Evolutionary conservation across 2,888 invertebrate species (phyloP).

Genomic region (Limnephilus auricula): DNA sequence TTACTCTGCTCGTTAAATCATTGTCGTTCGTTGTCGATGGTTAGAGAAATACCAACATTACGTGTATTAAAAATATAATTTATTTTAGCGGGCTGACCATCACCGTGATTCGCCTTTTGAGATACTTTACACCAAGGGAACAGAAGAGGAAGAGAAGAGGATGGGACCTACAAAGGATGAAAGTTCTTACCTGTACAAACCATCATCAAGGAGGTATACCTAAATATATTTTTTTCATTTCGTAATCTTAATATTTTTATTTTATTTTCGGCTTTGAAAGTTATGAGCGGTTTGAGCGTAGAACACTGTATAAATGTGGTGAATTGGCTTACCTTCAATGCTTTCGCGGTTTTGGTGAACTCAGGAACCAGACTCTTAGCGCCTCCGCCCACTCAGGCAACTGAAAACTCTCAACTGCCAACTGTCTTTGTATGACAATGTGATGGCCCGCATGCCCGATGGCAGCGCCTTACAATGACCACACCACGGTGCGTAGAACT

Average conservation of each 20-base stretch:
- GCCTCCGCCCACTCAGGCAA: too few relatives aligned
- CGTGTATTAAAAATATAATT: background rate
- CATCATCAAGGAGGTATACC: constrained; percentile 54
- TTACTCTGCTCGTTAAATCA: background rate
- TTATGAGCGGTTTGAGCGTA: too few relatives aligned
- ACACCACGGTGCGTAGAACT: constrained; percentile 98
- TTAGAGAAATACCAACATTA: background rate
- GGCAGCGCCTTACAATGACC: constrained; percentile 95
- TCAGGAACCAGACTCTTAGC: constrained; percentile 93
- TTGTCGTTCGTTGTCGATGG: background rate
- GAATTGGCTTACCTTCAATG: constrained; percentile 85
- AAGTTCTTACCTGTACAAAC: constrained; percentile 52
- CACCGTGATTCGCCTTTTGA: constrained; percentile 29
- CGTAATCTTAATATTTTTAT: background rate
- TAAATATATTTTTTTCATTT: background rate
- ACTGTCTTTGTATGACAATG: too few relatives aligned
- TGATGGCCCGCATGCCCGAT: too few relatives aligned
- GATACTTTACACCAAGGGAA: constrained; percentile 6
- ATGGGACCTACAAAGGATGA: background rate
- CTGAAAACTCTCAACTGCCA: too few relatives aligned
- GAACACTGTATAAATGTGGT: background rate
- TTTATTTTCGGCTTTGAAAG: too few relatives aligned
- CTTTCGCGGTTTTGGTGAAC: constrained; percentile 94
- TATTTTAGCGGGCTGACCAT: constrained; percentile 38
- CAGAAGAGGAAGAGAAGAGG: constrained; percentile 7